Evolutionary conservation across 2,113 vertebrate genomes (phyloP).

Genomic region (Haliaeetus leucogaster): DNA sequence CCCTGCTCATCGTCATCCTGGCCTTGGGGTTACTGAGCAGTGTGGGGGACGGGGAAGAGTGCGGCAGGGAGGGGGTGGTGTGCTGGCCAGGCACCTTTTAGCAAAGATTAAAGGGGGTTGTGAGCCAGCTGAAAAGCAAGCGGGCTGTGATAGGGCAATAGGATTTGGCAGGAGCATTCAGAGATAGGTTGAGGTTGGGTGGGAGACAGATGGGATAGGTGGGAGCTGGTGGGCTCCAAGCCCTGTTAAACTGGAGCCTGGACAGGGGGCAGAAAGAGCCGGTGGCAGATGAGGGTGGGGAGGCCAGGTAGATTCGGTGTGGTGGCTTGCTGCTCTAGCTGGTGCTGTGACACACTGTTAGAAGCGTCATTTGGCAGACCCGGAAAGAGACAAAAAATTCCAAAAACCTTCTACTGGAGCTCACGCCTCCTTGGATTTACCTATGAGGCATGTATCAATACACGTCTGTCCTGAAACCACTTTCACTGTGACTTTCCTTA

Average conservation of each 20-base stretch:
- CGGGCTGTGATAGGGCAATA: background rate
- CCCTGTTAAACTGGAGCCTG: background rate
- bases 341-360: background rate
- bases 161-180: background rate
- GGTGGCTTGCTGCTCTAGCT: background rate
- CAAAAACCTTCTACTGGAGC: background rate
- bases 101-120: background rate
- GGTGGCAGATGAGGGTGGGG: background rate
- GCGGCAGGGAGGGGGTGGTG: fast-evolving
- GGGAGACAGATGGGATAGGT: background rate
- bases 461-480: background rate
- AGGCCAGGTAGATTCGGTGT: fast-evolving
- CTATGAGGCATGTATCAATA: background rate
- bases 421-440: background rate
- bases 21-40: background rate
- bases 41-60: fast-evolving
- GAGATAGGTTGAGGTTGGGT: background rate
- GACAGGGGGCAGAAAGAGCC: background rate
- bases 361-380: background rate
- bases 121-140: fast-evolving
- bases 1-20: fast-evolving
- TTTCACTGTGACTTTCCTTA: background rate
- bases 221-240: background rate
- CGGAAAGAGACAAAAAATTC: background rate
- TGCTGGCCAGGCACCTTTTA: background rate